Conservation (phyloP, 2,113 vertebrate genomes). For the Chionodraco myersi region DNA sequence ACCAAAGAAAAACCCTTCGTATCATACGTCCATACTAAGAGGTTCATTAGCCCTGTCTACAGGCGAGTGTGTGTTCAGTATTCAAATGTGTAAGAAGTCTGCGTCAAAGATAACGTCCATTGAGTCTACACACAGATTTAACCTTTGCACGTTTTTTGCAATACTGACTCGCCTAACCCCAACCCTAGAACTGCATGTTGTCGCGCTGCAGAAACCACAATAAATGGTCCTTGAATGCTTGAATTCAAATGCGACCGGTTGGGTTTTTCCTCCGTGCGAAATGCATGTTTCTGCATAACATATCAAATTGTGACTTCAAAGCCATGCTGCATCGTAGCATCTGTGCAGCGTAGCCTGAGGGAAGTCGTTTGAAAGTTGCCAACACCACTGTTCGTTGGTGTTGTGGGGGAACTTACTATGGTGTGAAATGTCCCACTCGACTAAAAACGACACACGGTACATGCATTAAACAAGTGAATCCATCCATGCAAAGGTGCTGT, state of each 20-base stretch:
- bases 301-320: constrained; percentile 32
- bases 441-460: neutral
- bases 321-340: constrained; percentile 50
- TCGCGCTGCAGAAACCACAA: too few relatives aligned
- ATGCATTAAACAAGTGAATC: neutral
- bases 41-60: constrained; percentile 3
- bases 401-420: constrained; percentile 16
- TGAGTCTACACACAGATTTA: neutral
- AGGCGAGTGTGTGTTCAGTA: neutral
- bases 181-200: too few relatives aligned
- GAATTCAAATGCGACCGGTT: constrained; percentile 6
- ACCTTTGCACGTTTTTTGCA: neutral
- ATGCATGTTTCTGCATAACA: constrained; percentile 29
- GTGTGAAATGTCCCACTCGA: constrained; percentile 14
- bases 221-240: too few relatives aligned
- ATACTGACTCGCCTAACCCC: too few relatives aligned
- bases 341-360: constrained; percentile 55
- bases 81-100: neutral
- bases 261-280: neutral
- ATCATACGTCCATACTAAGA: neutral
- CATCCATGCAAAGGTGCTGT: neutral
- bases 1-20: neutral
- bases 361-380: constrained; percentile 64
- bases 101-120: neutral
- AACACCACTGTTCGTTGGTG: constrained; percentile 46